phyloP scores from a whole-genome alignment of 2,113 vertebrate genomes.

The Pseudopodoces humilis region DNA sequence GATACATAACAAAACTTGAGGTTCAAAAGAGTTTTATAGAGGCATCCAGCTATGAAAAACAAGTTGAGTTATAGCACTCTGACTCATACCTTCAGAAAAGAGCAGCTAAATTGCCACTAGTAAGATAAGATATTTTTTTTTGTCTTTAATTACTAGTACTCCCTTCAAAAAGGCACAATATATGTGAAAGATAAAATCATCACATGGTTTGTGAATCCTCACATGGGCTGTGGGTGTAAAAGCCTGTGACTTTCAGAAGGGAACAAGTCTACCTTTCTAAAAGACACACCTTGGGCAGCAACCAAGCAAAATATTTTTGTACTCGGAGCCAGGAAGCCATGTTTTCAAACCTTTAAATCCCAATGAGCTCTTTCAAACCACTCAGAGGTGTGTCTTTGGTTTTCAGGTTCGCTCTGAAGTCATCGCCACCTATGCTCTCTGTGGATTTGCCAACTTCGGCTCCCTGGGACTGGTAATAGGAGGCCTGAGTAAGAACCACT shows the following conservation, averaged over 20 bases:
- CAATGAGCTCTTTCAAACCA: not conserved
- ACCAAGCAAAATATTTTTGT: not conserved
- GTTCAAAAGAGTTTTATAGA: not conserved
- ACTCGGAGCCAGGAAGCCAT: not conserved
- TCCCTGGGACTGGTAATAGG: conserved; percentile 83
- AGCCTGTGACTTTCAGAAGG: not conserved
- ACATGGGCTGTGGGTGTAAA: not conserved
- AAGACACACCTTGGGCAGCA: not conserved
- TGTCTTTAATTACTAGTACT: not conserved
- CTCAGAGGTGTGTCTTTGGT: not conserved
- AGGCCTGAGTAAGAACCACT: conserved; percentile 77
- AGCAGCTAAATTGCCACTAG: not conserved
- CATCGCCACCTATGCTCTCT: conserved; percentile 88
- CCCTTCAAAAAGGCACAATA: not conserved
- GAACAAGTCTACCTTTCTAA: not conserved
- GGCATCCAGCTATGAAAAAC: not conserved
- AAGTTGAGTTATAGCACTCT: not conserved
- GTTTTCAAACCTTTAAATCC: not conserved
- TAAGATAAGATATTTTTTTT: not conserved
- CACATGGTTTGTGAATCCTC: not conserved
- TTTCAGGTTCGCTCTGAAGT: conserved; percentile 86
- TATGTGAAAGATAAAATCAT: not conserved
- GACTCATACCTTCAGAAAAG: not conserved
- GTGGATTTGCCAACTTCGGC: conserved; percentile 87
- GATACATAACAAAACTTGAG: not conserved